Evolutionary conservation across 1,140 invertebrate species (phyloP).

Genomic region (Melipona quadrifasciata): DNA sequence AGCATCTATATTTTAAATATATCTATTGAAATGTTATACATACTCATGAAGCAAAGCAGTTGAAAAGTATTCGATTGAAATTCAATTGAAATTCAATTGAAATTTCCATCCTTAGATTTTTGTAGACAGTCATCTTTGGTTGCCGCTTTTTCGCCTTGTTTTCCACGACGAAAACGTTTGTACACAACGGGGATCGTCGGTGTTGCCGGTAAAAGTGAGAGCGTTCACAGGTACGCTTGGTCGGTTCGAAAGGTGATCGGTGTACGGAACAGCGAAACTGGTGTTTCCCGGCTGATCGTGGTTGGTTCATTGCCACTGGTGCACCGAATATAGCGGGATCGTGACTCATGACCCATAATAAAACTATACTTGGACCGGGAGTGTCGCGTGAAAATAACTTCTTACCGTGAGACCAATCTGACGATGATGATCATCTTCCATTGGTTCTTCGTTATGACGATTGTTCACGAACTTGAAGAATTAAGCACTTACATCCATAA

Average conservation of each 20-base stretch:
- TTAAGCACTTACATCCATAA: neutral
- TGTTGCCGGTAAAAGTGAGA: conserved; percentile 30
- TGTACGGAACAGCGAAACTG: conserved; percentile 17
- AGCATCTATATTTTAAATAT: neutral
- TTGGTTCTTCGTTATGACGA: neutral
- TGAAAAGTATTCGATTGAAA: neutral
- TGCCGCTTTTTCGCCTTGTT: neutral
- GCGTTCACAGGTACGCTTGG: conserved; percentile 10
- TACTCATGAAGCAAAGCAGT: neutral
- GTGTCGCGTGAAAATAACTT: conserved; percentile 52
- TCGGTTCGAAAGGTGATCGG: conserved; percentile 40
- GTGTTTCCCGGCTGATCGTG: conserved; percentile 46
- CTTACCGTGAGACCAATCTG: conserved; percentile 48
- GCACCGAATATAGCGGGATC: conserved; percentile 63
- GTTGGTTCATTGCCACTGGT: conserved; percentile 63
- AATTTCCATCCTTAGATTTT: neutral
- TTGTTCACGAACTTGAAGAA: neutral
- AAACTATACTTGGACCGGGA: conserved; percentile 53
- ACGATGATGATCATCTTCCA: conserved; percentile 18
- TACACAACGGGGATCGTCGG: neutral
- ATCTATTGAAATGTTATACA: neutral
- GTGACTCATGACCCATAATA: conserved; percentile 59
- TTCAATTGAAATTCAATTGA: neutral
- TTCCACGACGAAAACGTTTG: neutral
- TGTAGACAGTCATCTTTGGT: neutral